phyloP scores from a whole-genome alignment of 2,113 vertebrate genomes.

The Scalopus aquaticus region DNA sequence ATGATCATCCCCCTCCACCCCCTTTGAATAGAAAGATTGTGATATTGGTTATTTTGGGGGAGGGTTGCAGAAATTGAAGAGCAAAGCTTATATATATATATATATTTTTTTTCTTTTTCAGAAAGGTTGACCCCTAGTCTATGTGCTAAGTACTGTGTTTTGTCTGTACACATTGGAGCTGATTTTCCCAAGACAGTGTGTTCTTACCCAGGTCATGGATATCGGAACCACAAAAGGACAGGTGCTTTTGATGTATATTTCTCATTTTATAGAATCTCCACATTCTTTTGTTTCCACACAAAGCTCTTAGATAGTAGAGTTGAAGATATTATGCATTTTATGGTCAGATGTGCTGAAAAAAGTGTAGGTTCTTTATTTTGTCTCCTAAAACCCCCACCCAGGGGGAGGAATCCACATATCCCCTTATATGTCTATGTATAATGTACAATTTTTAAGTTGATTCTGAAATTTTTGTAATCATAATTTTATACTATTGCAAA shows the following conservation, averaged over 20 bases:
- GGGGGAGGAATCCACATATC: neutral
- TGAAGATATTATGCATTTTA: neutral
- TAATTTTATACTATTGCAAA: neutral
- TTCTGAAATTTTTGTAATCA: neutral
- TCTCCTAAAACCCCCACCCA: neutral
- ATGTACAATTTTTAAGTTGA: neutral
- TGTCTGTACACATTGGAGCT: neutral
- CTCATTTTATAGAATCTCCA: constrained; percentile 11
- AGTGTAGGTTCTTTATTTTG: neutral
- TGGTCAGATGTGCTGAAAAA: neutral
- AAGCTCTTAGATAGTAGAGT: neutral
- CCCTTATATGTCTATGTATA: neutral
- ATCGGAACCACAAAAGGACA: neutral
- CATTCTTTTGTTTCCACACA: neutral
- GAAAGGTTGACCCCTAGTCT: neutral
- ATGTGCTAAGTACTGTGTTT: neutral
- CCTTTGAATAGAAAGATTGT: neutral
- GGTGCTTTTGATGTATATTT: neutral
- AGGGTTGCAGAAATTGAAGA: neutral
- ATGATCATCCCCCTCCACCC: neutral
- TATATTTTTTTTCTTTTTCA: neutral
- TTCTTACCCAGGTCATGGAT: neutral
- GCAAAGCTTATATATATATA: too few species aligned
- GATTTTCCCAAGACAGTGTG: neutral
- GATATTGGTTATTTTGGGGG: neutral